These are phyloP conservation scores for Drosophila koepferae DNA, from an alignment of 2,888 invertebrate species.

Conservation along the genomic window DNA sequence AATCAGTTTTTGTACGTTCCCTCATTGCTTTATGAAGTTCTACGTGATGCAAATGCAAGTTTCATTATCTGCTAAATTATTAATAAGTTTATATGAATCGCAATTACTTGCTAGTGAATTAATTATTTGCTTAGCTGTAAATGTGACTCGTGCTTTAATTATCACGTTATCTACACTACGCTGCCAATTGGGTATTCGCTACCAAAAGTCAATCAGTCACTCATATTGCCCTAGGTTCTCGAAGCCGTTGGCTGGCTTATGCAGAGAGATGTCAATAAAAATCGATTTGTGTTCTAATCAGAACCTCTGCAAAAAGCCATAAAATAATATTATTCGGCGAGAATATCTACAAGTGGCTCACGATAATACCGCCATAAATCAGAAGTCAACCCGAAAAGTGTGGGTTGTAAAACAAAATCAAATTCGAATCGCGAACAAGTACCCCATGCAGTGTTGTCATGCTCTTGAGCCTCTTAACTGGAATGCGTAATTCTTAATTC, in stretches of 20 bases:
- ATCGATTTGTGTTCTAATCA: constrained; percentile 30
- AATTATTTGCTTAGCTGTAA: constrained; percentile 8
- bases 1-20: background rate
- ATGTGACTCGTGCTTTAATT: constrained; percentile 9
- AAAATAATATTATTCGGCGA: constrained; percentile 9
- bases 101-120: constrained; percentile 3
- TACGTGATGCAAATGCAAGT: constrained; percentile 3
- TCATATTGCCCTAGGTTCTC: constrained; percentile 34
- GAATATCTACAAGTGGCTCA: constrained; percentile 18
- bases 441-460: background rate
- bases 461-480: background rate
- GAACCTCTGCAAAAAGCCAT: constrained; percentile 9
- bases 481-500: too few species aligned
- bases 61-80: constrained; percentile 5
- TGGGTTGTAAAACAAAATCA: constrained; percentile 11
- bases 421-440: background rate
- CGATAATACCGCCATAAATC: constrained; percentile 31
- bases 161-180: constrained; percentile 17
- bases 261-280: constrained; percentile 17
- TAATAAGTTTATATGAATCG: constrained; percentile 12
- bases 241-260: background rate
- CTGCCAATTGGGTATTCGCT: background rate
- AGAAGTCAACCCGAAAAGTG: background rate
- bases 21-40: background rate
- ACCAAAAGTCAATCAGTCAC: background rate